Evolutionary conservation across 2,797 vertebrate species (phyloP).

Genomic region (Sarcophilus harrisii): DNA sequence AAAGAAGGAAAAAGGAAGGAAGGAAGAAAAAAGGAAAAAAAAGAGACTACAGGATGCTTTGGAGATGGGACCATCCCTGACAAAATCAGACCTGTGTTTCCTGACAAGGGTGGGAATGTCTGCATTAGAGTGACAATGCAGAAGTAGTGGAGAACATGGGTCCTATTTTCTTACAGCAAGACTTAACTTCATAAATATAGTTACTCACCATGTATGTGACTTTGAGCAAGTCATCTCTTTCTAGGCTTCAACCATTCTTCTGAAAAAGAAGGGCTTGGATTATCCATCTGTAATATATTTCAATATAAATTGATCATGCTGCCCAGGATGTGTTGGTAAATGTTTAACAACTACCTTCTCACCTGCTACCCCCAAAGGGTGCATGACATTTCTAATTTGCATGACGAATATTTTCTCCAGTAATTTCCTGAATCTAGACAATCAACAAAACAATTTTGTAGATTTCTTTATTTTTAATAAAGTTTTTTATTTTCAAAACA

Average conservation of each 20-base stretch:
- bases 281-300: background rate
- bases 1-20: no score
- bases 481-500: no score
- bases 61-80: background rate
- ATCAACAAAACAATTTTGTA: no score
- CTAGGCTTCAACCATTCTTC: background rate
- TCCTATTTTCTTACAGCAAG: background rate
- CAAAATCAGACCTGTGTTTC: background rate
- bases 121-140: background rate
- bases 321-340: background rate
- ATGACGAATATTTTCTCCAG: background rate
- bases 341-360: background rate
- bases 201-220: background rate
- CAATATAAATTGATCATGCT: background rate
- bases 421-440: background rate
- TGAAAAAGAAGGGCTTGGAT: background rate
- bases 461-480: no score
- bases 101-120: background rate
- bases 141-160: background rate
- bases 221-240: background rate
- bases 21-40: no score
- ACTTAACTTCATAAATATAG: background rate
- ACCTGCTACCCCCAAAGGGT: no score
- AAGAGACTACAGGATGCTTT: background rate
- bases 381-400: background rate